phyloP scores from a whole-genome alignment of 2,797 vertebrate genomes.

The Pseudomugil tenellus region DNA sequence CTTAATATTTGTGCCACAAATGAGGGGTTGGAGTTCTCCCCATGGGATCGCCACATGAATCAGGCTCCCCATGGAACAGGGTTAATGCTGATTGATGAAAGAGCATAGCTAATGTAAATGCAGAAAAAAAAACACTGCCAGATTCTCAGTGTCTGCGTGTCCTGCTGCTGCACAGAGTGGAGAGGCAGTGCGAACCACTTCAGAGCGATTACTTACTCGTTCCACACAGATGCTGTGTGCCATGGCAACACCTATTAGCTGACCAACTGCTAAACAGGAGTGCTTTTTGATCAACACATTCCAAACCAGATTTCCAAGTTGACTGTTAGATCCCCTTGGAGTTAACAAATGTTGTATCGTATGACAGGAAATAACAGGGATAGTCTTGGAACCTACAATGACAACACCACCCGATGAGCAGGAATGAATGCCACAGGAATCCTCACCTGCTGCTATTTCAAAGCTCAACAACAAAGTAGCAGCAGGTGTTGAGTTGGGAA shows the following conservation, averaged over 20 bases:
- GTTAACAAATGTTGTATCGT: conserved; percentile 8
- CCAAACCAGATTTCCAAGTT: conserved; percentile 50
- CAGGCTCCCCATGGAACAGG: conserved; percentile 37
- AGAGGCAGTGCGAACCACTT: conserved; percentile 51
- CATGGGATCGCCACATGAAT: conserved; percentile 42
- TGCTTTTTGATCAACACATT: conserved; percentile 51
- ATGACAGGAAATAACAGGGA: background rate
- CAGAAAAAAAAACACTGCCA: conserved; percentile 31
- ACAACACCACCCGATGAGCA: background rate
- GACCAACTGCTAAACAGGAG: conserved; percentile 61
- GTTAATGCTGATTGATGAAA: conserved; percentile 77
- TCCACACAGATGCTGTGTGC: conserved; percentile 74
- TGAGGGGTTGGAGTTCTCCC: conserved; percentile 55
- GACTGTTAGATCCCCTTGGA: conserved; percentile 16
- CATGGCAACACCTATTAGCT: conserved; percentile 75
- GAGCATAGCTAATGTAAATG: conserved; percentile 60
- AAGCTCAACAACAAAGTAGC: too few relatives aligned
- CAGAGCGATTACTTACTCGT: conserved; percentile 71
- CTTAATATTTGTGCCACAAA: conserved; percentile 62
- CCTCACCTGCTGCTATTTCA: background rate
- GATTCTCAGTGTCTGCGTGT: conserved; percentile 40
- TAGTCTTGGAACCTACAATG: background rate
- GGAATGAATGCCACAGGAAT: background rate
- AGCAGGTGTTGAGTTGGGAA: background rate
- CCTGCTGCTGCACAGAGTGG: conserved; percentile 33